phyloP scores from a whole-genome alignment of 2,888 invertebrate genomes.

The Frankliniella fusca region DNA sequence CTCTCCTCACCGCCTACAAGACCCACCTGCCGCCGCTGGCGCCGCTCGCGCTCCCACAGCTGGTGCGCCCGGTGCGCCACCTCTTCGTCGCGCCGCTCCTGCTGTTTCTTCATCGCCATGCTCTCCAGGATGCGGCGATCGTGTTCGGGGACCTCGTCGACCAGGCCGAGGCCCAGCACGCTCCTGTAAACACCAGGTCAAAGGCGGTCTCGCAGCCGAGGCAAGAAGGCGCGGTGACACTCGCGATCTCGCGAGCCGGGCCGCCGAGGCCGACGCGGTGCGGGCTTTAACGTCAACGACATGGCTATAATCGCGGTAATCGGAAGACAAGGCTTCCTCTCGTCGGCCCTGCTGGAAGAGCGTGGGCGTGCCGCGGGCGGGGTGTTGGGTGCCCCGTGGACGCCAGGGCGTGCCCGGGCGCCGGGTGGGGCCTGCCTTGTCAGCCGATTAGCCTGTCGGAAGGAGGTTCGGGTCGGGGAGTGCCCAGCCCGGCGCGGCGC shows the following conservation, averaged over 20 bases:
- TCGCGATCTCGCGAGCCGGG: too few relatives aligned
- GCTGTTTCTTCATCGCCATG: slow-evolving; percentile 51
- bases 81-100: slow-evolving; percentile 48
- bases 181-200: not conserved
- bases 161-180: slow-evolving; percentile 15
- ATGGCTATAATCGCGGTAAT: too few relatives aligned
- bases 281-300: too few relatives aligned
- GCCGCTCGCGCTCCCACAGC: slow-evolving; percentile 53
- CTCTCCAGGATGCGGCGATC: slow-evolving; percentile 53
- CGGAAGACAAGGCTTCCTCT: not conserved
- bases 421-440: not conserved
- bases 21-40: slow-evolving; percentile 40
- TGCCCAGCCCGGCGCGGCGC: not conserved
- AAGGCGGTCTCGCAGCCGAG: too few relatives aligned
- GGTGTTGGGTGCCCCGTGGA: not conserved
- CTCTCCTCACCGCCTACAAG: not conserved
- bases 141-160: slow-evolving; percentile 46
- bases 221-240: too few relatives aligned
- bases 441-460: slow-evolving; percentile 8
- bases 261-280: too few relatives aligned
- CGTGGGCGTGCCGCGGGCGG: not conserved
- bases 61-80: slow-evolving; percentile 52
- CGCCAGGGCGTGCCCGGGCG: not conserved
- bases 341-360: not conserved
- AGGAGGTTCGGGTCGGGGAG: not conserved